phyloP scores from a whole-genome alignment of 2,113 vertebrate species.

The Plotosus lineatus region DNA sequence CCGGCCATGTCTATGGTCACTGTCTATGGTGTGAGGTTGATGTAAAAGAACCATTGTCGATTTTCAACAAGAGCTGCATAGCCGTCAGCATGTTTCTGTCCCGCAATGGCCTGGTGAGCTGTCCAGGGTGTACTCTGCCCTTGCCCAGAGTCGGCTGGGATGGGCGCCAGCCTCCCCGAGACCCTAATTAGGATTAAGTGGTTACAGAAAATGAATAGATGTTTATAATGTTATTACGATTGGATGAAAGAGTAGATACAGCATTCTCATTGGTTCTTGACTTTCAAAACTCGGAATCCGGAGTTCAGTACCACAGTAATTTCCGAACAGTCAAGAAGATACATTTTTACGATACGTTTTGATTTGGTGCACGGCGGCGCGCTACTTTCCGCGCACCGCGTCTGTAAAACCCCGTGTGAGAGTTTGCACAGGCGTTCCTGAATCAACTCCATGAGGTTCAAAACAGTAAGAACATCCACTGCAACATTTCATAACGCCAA shows the following conservation, averaged over 20 bases:
- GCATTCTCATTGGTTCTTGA: neutral
- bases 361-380: neutral
- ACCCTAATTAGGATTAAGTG: too few relatives aligned
- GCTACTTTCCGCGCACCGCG: neutral
- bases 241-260: neutral
- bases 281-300: neutral
- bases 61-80: too few relatives aligned
- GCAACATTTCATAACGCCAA: neutral
- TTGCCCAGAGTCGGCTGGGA: too few relatives aligned
- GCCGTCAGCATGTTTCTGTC: too few relatives aligned
- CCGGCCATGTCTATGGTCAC: too few relatives aligned
- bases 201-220: too few relatives aligned
- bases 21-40: too few relatives aligned
- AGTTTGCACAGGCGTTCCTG: neutral
- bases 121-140: too few relatives aligned
- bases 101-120: too few relatives aligned
- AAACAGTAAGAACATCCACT: neutral
- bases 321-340: neutral
- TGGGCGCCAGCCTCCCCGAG: too few relatives aligned
- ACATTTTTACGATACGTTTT: too few relatives aligned
- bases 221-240: neutral
- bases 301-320: neutral
- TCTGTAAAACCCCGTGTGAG: neutral
- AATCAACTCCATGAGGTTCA: conserved; percentile 6
- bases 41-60: too few relatives aligned